These are phyloP conservation scores for Aurelia coerulea DNA, from an alignment of 30 jellyfish, hydroid and myxozoan species.

Conservation along the genomic window DNA sequence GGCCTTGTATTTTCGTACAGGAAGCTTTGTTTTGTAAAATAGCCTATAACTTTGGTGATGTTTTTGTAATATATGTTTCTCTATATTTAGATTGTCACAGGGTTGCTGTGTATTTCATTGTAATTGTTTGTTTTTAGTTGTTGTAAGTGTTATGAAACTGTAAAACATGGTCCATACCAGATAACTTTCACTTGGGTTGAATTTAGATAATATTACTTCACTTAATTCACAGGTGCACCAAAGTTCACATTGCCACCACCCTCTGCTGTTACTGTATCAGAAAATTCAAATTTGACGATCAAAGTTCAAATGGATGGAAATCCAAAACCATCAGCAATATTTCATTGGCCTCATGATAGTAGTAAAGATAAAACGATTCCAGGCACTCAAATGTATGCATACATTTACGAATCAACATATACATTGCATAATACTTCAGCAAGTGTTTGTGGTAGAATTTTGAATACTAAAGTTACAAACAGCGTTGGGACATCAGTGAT, in stretches of 20 bases:
- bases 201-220: no score
- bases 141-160: no score
- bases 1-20: no score
- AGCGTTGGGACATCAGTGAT: no score
- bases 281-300: slow-evolving; percentile 8
- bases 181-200: no score
- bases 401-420: slow-evolving; percentile 12
- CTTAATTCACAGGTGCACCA: slow-evolving; percentile 14
- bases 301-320: slow-evolving; percentile 28
- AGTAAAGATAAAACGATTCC: background rate
- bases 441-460: slow-evolving; percentile 30
- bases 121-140: no score
- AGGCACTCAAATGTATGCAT: slow-evolving; percentile 11
- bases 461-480: slow-evolving; percentile 11
- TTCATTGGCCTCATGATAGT: slow-evolving; percentile 15
- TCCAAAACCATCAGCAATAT: slow-evolving; percentile 43
- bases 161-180: no score
- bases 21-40: no score
- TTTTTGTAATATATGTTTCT: no score
- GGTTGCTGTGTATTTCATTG: no score
- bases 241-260: background rate
- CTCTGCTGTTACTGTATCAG: background rate
- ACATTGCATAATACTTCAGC: background rate
- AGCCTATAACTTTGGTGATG: no score
- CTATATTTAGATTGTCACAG: no score